A percentile compares a stretch with the other conserved stretches of the same genome.
Evolutionary conservation across 1,140 invertebrate genomes (phyloP).

Genomic region (Heterodera carotae): DNA sequence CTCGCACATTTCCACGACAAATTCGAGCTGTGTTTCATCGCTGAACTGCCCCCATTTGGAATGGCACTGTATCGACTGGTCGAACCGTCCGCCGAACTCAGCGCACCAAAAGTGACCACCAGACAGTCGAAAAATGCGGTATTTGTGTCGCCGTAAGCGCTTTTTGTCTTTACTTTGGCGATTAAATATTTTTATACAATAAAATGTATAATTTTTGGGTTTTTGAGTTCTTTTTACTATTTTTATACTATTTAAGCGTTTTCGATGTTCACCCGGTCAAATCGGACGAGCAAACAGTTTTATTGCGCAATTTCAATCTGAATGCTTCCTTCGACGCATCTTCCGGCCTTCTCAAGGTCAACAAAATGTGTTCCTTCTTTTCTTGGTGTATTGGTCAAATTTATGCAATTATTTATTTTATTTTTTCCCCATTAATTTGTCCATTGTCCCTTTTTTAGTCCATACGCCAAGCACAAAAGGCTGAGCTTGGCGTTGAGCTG

Average conservation of each 20-base stretch:
- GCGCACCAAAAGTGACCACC: constrained; percentile 40
- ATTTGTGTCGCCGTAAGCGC: constrained; percentile 22
- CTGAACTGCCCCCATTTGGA: constrained; percentile 69
- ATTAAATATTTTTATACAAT: no score
- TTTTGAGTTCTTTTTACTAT: no score
- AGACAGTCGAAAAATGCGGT: constrained; percentile 9
- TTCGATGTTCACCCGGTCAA: constrained; percentile 31
- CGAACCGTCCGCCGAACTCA: constrained; percentile 27
- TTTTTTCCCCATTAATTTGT: no score
- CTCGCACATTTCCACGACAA: constrained; percentile 38
- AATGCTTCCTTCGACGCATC: constrained; percentile 73
- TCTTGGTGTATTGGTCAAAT: no score
- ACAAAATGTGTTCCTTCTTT: neutral
- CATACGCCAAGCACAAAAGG: constrained; percentile 15
- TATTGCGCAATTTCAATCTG: constrained; percentile 68
- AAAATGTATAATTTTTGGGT: no score
- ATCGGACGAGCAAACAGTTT: constrained; percentile 23
- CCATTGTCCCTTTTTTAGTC: constrained; percentile 22
- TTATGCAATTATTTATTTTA: no score
- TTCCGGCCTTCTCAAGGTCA: constrained; percentile 65
- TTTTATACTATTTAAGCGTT: constrained; percentile 40
- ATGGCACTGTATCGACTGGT: constrained; percentile 71
- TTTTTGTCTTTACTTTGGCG: no score
- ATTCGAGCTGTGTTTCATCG: constrained; percentile 71
- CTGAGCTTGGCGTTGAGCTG: constrained; percentile 42